Base-by-base conservation (phyloP, 2,113 vertebrate genomes). In the Accipiter virgatus region DNA sequence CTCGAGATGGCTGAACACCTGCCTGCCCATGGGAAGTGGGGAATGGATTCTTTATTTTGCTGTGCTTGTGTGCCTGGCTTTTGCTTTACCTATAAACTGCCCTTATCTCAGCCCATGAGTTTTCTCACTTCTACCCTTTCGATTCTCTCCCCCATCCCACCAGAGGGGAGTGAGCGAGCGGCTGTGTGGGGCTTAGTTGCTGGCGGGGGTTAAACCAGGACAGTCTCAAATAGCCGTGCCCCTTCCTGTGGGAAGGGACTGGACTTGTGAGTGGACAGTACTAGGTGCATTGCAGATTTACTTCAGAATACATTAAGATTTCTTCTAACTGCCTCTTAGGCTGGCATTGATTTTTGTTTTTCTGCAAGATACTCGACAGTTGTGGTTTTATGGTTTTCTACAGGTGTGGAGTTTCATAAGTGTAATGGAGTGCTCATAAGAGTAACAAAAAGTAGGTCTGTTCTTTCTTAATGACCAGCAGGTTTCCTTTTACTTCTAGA, bases 1-100 rank as follows among this genome's bases (percentile, higher is more conserved):
- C 27, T 53, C 27, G 52, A 53, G 52, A 7, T 29, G 52, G 52
- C 26, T 53, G 52, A 53, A 10, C 52, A 29, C 52, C 52, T 29
- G 52, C 52, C 52, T 53, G 52, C 52, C 26, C 52, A 4, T 29
- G 26, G 52, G 26, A 6, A 29, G 52, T 53, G 52, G 52, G 26
- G 52, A 53, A 29, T 17, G 52, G 1, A 53, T 53, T 53, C 16
- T 9, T 53, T 2, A 5, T 1, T 29, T 29, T 53, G 15, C 52
- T 53, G 10, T 10, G 15, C 52, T 53, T 53, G 6, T 53, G 15
- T 16, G 16, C 3, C 0, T 0, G 9, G 52, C 26, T 53, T 53
- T 53, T 53, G 52, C 52, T 53, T 53, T 53, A 2, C 52, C 9
- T 53, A 1, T 53, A 53, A 53, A 53, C 27, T 53, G 52, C 2